Evolutionary conservation across 1,140 invertebrate species (phyloP).

Genomic region (Platorchestia sp.): DNA sequence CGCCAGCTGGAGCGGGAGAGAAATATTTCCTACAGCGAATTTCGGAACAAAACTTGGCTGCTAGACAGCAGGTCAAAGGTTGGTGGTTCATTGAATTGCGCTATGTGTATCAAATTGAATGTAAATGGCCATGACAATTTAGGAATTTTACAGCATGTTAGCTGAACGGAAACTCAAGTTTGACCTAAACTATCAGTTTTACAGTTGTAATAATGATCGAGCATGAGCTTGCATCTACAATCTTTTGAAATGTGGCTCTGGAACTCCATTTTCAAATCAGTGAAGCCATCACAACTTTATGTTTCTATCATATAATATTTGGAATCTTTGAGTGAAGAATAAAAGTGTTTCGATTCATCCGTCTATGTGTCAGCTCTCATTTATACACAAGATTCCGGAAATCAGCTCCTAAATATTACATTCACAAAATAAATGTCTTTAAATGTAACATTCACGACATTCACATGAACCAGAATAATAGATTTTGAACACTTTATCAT

Average conservation of each 20-base stretch:
- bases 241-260: not conserved
- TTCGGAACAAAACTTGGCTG: constrained; percentile 64
- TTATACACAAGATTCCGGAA: too few species aligned
- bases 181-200: not conserved
- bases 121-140: not conserved
- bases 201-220: not conserved
- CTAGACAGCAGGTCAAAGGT: constrained; percentile 66
- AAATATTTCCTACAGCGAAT: constrained; percentile 65
- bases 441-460: too few species aligned
- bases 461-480: too few species aligned
- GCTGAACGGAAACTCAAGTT: not conserved
- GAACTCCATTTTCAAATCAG: too few species aligned
- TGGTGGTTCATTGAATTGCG: not conserved
- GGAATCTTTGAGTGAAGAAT: too few species aligned
- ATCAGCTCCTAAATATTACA: too few species aligned
- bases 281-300: too few species aligned
- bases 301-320: too few species aligned
- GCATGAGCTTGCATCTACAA: not conserved
- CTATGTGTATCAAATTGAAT: not conserved
- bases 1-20: constrained; percentile 63
- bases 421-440: too few species aligned
- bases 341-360: too few species aligned
- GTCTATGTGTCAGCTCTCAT: too few species aligned
- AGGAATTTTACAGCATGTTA: not conserved
- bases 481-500: too few species aligned